Evolutionary conservation across 2,797 vertebrate species (phyloP).

Genomic region (Brachyrhaphis roseni): DNA sequence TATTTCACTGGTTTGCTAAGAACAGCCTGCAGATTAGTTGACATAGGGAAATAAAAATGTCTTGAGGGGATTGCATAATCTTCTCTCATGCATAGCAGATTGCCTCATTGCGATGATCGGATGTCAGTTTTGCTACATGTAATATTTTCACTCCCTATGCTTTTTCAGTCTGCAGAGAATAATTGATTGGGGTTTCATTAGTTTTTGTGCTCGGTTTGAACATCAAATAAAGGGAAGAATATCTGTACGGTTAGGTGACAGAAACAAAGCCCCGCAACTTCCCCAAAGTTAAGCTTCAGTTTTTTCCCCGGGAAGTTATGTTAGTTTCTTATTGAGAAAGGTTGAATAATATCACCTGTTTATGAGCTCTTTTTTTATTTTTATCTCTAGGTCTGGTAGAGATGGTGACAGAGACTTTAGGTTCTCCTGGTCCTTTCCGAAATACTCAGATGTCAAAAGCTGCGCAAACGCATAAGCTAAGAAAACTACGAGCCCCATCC

Average conservation of each 20-base stretch:
- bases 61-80: constrained; percentile 4
- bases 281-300: not conserved
- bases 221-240: not conserved
- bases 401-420: constrained; percentile 88
- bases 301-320: not conserved
- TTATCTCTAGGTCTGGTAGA: constrained; percentile 85
- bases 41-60: constrained; percentile 9
- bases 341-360: not conserved
- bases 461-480: constrained; percentile 93
- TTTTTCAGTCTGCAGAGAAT: constrained; percentile 9
- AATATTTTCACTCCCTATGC: constrained; percentile 43
- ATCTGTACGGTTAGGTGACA: not conserved
- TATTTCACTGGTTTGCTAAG: constrained; percentile 18
- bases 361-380: constrained; percentile 25
- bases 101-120: constrained; percentile 6
- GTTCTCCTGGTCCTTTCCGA: constrained; percentile 92
- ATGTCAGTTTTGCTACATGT: constrained; percentile 21
- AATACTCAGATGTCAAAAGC: constrained; percentile 97
- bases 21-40: constrained; percentile 16
- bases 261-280: not conserved
- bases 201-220: constrained; percentile 39
- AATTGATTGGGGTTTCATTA: constrained; percentile 51
- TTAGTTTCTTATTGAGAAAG: not conserved
- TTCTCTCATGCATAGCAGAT: not conserved
- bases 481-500: constrained; percentile 93